Percentiles rank a stretch among this genome's conserved stretches.
These are phyloP conservation scores for Maniola hyperantus DNA, from an alignment of 2,888 invertebrate genomes.

Conservation along the genomic window DNA sequence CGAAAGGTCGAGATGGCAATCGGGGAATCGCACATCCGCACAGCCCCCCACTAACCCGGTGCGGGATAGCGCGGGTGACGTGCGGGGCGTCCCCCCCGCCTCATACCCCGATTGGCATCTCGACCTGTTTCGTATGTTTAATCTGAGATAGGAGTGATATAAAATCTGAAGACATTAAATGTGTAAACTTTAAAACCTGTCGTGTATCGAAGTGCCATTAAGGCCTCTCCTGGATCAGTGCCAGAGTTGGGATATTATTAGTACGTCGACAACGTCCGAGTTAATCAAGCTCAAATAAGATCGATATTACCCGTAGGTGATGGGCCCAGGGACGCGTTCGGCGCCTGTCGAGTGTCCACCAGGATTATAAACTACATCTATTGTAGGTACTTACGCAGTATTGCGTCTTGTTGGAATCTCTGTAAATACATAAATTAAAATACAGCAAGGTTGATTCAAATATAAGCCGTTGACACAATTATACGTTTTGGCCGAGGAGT, in stretches of 20 bases:
- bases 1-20: too few species aligned
- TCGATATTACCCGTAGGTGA: constrained; percentile 78
- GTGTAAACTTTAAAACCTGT: constrained; percentile 74
- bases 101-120: too few species aligned
- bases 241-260: constrained; percentile 79
- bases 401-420: constrained; percentile 44
- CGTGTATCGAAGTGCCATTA: constrained; percentile 79
- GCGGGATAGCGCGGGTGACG: too few species aligned
- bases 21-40: too few species aligned
- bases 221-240: constrained; percentile 76
- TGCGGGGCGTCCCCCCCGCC: too few species aligned
- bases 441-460: constrained; percentile 34
- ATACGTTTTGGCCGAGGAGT: constrained; percentile 30
- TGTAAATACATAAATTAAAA: constrained; percentile 45
- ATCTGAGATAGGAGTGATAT: constrained; percentile 36
- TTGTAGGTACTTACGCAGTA: constrained; percentile 49
- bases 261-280: constrained; percentile 76
- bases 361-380: constrained; percentile 50
- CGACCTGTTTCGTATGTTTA: too few species aligned
- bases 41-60: too few species aligned
- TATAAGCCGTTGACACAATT: constrained; percentile 35
- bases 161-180: constrained; percentile 52
- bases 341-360: constrained; percentile 55
- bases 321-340: constrained; percentile 56
- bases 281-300: constrained; percentile 82